phyloP scores from a whole-genome alignment of 2,888 invertebrate species.

The Stenolophus ochropezus region DNA sequence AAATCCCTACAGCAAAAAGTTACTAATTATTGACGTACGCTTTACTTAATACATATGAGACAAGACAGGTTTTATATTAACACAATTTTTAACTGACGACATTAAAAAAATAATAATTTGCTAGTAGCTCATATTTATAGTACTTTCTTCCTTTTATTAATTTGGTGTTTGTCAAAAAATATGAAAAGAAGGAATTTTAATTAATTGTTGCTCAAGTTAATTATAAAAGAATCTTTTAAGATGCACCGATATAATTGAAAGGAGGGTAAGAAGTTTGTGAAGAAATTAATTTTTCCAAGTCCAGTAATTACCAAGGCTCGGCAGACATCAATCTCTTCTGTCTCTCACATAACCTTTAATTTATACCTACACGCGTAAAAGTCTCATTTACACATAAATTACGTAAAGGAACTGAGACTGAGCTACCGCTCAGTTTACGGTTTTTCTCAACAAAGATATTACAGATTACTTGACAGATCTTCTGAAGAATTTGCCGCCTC shows the following conservation, averaged over 20 bases:
- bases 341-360: slow-evolving; percentile 16
- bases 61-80: too few species aligned
- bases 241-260: slow-evolving; percentile 1
- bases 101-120: too few species aligned
- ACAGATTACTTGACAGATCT: not conserved
- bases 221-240: not conserved
- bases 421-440: not conserved
- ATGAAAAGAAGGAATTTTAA: not conserved
- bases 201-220: not conserved
- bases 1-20: not conserved
- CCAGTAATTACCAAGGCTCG: not conserved
- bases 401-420: not conserved
- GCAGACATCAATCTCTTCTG: slow-evolving; percentile 18
- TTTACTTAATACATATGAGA: too few species aligned
- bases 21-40: too few species aligned
- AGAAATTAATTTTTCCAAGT: not conserved
- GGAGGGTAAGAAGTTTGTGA: not conserved
- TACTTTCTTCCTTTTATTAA: too few species aligned
- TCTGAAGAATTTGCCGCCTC: not conserved
- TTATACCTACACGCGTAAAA: slow-evolving; percentile 32
- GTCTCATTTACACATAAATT: slow-evolving; percentile 35
- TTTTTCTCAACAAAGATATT: not conserved
- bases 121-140: too few species aligned
- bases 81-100: too few species aligned
- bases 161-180: too few species aligned